Conservation (phyloP, 1,140 invertebrate genomes). For the Pachypsylla venusta region DNA sequence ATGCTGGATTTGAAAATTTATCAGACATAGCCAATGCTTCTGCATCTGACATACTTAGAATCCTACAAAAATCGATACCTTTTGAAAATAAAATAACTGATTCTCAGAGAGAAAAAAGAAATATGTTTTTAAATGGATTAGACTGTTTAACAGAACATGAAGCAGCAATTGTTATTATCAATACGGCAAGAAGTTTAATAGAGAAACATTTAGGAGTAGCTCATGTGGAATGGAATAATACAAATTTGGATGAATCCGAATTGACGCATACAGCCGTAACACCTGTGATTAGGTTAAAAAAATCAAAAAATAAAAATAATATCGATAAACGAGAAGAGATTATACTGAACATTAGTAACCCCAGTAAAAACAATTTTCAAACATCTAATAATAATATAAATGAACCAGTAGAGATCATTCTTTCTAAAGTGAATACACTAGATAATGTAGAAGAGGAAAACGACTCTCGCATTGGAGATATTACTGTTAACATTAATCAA, state of each 20-base stretch:
- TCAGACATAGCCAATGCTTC: conserved; percentile 59
- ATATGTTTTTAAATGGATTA: conserved; percentile 67
- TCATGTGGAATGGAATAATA: conserved; percentile 30
- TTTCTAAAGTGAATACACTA: too few species aligned
- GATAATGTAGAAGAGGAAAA: too few species aligned
- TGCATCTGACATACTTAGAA: conserved; percentile 50
- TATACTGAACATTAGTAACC: too few species aligned
- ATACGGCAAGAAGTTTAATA: conserved; percentile 58
- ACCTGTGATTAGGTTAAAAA: background rate
- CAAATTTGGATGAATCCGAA: background rate
- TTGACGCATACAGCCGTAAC: background rate
- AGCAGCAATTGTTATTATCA: conserved; percentile 62
- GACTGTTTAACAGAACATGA: conserved; percentile 63
- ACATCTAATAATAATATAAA: too few species aligned
- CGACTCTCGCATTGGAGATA: too few species aligned
- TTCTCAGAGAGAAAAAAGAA: conserved; percentile 12
- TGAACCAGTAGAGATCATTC: too few species aligned
- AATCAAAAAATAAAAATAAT: background rate
- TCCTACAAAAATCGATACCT: conserved; percentile 60
- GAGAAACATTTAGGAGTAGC: conserved; percentile 38
- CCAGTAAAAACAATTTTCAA: too few species aligned
- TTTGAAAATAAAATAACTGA: conserved; percentile 59
- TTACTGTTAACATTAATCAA: too few species aligned
- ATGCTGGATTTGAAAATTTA: conserved; percentile 65
- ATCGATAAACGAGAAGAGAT: background rate